Conservation (phyloP, 2,797 vertebrate genomes). For the Diplodus sargus region DNA sequence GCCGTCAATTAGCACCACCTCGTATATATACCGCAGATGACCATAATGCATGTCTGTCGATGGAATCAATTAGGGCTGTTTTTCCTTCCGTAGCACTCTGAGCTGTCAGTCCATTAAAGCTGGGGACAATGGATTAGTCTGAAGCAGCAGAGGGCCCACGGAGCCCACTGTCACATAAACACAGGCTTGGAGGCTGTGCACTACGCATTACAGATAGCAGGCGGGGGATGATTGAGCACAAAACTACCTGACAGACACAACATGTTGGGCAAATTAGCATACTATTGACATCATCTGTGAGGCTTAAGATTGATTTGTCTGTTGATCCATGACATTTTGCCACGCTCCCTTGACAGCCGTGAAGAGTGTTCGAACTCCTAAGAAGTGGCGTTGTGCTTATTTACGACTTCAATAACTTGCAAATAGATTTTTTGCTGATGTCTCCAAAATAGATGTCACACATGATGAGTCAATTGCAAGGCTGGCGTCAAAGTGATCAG, state of each 20-base stretch:
- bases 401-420: constrained; percentile 63
- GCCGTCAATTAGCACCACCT: constrained; percentile 51
- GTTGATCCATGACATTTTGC: constrained; percentile 64
- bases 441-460: constrained; percentile 58
- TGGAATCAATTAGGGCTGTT: constrained; percentile 72
- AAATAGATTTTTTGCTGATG: constrained; percentile 63
- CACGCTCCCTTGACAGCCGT: constrained; percentile 43
- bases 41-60: constrained; percentile 63
- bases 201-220: constrained; percentile 48
- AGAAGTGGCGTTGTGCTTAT: constrained; percentile 57
- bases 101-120: constrained; percentile 72
- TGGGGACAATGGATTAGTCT: constrained; percentile 71
- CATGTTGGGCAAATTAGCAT: constrained; percentile 48
- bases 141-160: constrained; percentile 36
- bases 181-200: constrained; percentile 44
- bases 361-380: constrained; percentile 42
- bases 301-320: constrained; percentile 53
- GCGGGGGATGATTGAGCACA: constrained; percentile 27
- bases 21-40: constrained; percentile 29
- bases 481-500: constrained; percentile 26
- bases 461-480: constrained; percentile 45
- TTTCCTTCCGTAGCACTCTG: constrained; percentile 40
- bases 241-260: constrained; percentile 32
- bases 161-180: constrained; percentile 53
- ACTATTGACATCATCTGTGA: constrained; percentile 39